phyloP scores from a whole-genome alignment of 2,888 invertebrate species.

The Flexamia atlantica region DNA sequence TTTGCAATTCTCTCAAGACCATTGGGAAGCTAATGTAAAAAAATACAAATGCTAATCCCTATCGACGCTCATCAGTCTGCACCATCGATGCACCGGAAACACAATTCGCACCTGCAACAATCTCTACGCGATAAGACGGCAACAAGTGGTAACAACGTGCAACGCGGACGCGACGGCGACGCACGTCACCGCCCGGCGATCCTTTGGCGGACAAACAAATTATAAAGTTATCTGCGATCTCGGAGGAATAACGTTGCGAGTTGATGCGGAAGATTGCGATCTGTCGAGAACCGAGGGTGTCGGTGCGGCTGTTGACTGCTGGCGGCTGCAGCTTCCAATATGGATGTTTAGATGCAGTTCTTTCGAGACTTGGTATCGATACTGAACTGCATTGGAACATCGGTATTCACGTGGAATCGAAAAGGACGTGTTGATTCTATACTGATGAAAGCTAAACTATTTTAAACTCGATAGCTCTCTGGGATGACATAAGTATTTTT shows the following conservation, averaged over 20 bases:
- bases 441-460: too few relatives aligned
- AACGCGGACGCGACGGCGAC: neutral
- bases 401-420: too few relatives aligned
- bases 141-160: neutral
- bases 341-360: too few relatives aligned
- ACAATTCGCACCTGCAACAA: neutral
- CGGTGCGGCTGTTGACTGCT: neutral
- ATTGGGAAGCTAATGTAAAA: too few relatives aligned
- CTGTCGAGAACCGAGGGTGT: neutral
- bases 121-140: neutral
- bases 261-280: slow-evolving; percentile 47
- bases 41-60: neutral
- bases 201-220: slow-evolving; percentile 48
- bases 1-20: too few relatives aligned
- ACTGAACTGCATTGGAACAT: too few relatives aligned
- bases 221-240: slow-evolving; percentile 43
- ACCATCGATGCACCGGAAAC: neutral
- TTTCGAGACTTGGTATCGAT: too few relatives aligned
- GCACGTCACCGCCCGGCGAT: neutral
- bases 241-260: slow-evolving; percentile 40
- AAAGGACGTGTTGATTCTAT: too few relatives aligned
- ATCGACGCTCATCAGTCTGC: neutral
- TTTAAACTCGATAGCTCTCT: too few relatives aligned
- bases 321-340: neutral
- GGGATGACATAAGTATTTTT: too few relatives aligned